These are phyloP conservation scores for Acanthosepion lycidas DNA, from an alignment of 2,888 invertebrate species.

Conservation along the genomic window DNA sequence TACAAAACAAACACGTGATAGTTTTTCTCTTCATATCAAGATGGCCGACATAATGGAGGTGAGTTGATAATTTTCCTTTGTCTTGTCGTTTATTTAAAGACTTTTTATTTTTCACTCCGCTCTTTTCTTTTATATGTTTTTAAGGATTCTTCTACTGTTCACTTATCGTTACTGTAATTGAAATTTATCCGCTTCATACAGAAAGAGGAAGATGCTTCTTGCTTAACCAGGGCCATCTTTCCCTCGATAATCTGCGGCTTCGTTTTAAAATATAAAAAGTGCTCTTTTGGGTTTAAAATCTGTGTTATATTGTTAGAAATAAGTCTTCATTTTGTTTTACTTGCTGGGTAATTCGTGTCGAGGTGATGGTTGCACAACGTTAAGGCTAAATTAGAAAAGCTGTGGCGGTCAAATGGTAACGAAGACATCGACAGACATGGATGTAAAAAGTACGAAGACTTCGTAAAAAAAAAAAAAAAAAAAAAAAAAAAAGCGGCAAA, in stretches of 20 bases:
- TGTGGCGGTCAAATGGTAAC: too few species aligned
- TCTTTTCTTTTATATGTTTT: neutral
- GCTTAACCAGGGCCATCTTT: neutral
- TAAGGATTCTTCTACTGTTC: neutral
- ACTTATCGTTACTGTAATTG: neutral
- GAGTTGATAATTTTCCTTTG: neutral
- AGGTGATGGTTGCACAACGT: too few species aligned
- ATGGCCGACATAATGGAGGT: conserved; percentile 68
- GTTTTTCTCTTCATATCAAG: conserved; percentile 49
- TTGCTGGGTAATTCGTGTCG: too few species aligned
- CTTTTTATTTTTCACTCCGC: neutral
- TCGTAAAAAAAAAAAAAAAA: too few species aligned
- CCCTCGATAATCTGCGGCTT: neutral
- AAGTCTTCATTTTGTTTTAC: too few species aligned
- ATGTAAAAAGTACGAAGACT: too few species aligned
- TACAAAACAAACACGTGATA: conserved; percentile 24
- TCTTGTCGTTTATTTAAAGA: neutral
- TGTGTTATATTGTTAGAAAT: too few species aligned
- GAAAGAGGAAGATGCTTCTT: neutral
- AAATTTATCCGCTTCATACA: neutral
- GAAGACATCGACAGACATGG: too few species aligned
- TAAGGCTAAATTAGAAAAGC: too few species aligned
- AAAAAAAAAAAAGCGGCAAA: too few species aligned
- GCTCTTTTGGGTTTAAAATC: too few species aligned
- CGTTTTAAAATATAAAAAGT: neutral